Conservation (phyloP, 2,888 invertebrate species). For the Drosophila ezoana region DNA sequence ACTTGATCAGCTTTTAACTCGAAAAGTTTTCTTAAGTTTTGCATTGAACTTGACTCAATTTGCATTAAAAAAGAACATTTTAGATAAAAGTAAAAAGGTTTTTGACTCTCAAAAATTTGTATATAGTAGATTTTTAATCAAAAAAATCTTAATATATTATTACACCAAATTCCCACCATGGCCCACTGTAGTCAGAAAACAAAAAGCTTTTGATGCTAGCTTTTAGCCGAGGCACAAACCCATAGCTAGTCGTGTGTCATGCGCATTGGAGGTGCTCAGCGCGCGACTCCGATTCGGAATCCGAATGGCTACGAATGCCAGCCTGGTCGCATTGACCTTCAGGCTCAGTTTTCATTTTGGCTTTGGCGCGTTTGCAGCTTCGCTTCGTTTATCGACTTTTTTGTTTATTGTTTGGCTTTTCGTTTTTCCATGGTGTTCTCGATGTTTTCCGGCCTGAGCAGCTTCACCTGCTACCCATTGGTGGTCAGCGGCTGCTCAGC, state of each 20-base stretch:
- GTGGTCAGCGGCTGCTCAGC: slow-evolving; percentile 82
- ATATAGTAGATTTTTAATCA: too few species aligned
- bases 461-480: slow-evolving; percentile 82
- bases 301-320: slow-evolving; percentile 15
- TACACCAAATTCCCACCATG: too few species aligned
- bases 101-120: too few species aligned
- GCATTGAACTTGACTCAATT: too few species aligned
- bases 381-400: slow-evolving; percentile 59
- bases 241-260: slow-evolving; percentile 28
- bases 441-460: slow-evolving; percentile 81
- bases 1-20: too few species aligned
- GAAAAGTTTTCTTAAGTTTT: too few species aligned
- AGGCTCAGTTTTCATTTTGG: slow-evolving; percentile 66
- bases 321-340: slow-evolving; percentile 66
- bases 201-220: slow-evolving; percentile 21
- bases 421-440: slow-evolving; percentile 66
- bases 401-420: slow-evolving; percentile 64
- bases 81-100: too few species aligned
- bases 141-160: too few species aligned
- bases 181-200: slow-evolving; percentile 39
- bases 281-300: slow-evolving; percentile 17
- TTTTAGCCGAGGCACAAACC: slow-evolving; percentile 40
- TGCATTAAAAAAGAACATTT: too few species aligned
- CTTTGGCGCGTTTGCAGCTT: slow-evolving; percentile 62
- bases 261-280: slow-evolving; percentile 39